A percentile compares a stretch with the other conserved stretches of the same genome.
Evolutionary conservation across 1,140 invertebrate genomes (phyloP).

Genomic region (Solen grandis): DNA sequence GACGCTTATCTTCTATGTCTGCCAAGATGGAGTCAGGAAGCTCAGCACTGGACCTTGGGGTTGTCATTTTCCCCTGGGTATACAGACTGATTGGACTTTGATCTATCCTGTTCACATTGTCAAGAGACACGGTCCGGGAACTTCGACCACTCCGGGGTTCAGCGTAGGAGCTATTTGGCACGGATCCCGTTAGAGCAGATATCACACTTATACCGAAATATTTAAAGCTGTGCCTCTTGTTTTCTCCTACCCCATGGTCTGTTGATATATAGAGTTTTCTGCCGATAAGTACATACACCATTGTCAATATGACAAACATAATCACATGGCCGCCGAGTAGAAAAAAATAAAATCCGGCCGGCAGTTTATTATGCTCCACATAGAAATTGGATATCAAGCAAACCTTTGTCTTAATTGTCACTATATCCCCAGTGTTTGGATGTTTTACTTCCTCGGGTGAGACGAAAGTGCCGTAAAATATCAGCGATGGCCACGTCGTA

Average conservation of each 20-base stretch:
- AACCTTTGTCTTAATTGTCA: slow-evolving; percentile 31
- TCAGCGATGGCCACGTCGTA: slow-evolving; percentile 41
- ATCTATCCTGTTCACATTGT: slow-evolving; percentile 42
- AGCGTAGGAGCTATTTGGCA: slow-evolving; percentile 37
- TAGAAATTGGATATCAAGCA: slow-evolving; percentile 53
- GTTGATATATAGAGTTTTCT: slow-evolving; percentile 48
- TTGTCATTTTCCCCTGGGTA: not conserved
- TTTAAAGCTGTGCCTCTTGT: slow-evolving; percentile 45
- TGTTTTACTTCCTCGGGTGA: not conserved
- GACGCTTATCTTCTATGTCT: not conserved
- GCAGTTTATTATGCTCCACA: slow-evolving; percentile 36
- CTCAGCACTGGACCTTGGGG: slow-evolving; percentile 25
- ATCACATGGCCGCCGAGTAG: slow-evolving; percentile 45
- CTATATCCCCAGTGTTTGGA: not conserved
- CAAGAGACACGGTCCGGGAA: slow-evolving; percentile 40
- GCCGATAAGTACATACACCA: slow-evolving; percentile 49
- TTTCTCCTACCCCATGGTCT: not conserved
- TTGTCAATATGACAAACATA: slow-evolving; percentile 48
- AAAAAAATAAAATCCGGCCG: slow-evolving; percentile 49
- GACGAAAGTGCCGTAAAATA: slow-evolving; percentile 51
- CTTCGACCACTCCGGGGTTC: slow-evolving; percentile 18
- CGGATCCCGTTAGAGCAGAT: slow-evolving; percentile 42
- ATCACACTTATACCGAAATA: slow-evolving; percentile 51
- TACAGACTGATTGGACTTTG: not conserved
- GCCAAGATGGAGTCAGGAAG: not conserved